A percentile compares a stretch with the other conserved stretches of the same genome.
phyloP scores from a whole-genome alignment of 2,113 vertebrate species.

The Zosterops borbonicus region DNA sequence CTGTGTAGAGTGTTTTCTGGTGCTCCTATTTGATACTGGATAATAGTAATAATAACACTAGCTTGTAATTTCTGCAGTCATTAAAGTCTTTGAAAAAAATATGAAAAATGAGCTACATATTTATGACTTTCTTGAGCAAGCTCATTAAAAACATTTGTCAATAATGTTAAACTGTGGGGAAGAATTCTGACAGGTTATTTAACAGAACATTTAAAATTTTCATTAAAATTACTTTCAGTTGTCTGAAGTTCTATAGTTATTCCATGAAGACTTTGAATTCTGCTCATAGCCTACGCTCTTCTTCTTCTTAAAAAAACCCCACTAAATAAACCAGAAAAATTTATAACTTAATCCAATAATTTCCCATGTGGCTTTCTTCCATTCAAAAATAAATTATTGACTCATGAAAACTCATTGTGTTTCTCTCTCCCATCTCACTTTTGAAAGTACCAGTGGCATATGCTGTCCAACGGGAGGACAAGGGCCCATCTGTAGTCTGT shows the following conservation, averaged over 20 bases:
- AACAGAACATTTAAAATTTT: slow-evolving; percentile 18
- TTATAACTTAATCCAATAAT: background rate
- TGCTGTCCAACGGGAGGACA: background rate
- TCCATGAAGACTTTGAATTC: background rate
- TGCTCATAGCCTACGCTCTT: background rate
- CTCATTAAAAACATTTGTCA: slow-evolving; percentile 46
- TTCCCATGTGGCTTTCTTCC: background rate
- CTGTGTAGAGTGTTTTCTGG: background rate
- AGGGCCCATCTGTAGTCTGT: background rate
- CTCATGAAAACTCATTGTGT: background rate
- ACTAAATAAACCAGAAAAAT: background rate
- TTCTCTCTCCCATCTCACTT: background rate
- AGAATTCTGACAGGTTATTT: slow-evolving; percentile 29
- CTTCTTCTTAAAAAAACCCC: background rate
- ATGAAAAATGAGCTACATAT: slow-evolving; percentile 41
- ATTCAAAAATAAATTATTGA: background rate
- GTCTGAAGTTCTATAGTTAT: background rate
- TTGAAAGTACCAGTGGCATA: background rate
- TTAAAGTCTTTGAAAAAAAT: slow-evolving; percentile 28
- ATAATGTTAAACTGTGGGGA: slow-evolving; percentile 7
- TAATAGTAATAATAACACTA: slow-evolving; percentile 34
- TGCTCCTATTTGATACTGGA: background rate
- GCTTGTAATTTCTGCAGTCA: slow-evolving; percentile 38
- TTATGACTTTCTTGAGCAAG: slow-evolving; percentile 39
- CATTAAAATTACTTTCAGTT: background rate